phyloP scores from a whole-genome alignment of 64 coral and sea anemone species.

The Porites australiensis region DNA sequence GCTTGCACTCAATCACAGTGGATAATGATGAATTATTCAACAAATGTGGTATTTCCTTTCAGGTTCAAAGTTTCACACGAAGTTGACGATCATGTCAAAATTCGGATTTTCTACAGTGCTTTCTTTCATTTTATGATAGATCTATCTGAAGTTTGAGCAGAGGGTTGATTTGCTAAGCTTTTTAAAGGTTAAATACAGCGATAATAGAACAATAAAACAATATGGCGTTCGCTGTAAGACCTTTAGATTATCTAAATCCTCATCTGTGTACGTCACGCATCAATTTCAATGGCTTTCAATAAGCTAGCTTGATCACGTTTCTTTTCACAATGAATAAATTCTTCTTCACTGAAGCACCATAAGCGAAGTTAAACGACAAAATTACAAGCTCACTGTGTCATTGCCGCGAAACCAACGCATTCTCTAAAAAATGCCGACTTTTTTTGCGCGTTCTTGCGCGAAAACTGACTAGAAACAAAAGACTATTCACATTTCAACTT shows the following conservation, averaged over 20 bases:
- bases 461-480: constrained; percentile 19
- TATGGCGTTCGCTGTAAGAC: background rate
- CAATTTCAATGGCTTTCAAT: background rate
- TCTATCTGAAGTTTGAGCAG: background rate
- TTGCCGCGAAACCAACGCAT: background rate
- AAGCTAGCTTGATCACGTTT: constrained; percentile 19
- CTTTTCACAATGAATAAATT: background rate
- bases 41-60: constrained; percentile 27
- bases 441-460: background rate
- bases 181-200: too few species aligned
- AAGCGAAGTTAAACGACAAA: background rate
- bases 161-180: background rate
- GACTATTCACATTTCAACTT: constrained; percentile 17
- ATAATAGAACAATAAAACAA: constrained; percentile 32
- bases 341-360: background rate
- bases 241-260: background rate
- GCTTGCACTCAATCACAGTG: background rate
- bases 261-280: constrained; percentile 32
- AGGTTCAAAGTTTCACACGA: background rate
- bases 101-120: background rate
- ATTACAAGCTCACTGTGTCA: background rate
- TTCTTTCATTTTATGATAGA: background rate
- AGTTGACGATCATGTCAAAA: background rate
- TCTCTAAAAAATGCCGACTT: background rate
- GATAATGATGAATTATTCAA: constrained; percentile 28